phyloP scores from a whole-genome alignment of 2,797 vertebrate species.

The Pempheris klunzingeri region DNA sequence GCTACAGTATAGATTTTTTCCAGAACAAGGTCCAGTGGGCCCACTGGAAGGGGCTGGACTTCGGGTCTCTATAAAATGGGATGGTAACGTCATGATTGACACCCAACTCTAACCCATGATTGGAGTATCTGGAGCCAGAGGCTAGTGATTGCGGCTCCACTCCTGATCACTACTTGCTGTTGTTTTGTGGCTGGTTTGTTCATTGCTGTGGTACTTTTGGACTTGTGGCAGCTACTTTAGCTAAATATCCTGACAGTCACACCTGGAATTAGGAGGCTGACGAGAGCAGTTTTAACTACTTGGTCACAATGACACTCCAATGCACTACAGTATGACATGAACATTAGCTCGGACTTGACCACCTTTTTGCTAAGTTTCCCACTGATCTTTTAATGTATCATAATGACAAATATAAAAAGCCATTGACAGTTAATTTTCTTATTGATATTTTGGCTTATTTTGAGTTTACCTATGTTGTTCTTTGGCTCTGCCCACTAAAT shows the following conservation, averaged over 20 bases:
- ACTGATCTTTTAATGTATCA: not conserved
- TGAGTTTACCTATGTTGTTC: not conserved
- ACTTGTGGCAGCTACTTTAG: not conserved
- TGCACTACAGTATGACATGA: not conserved
- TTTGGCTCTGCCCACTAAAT: not conserved
- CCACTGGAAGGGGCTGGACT: too few relatives aligned
- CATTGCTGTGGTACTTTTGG: not conserved
- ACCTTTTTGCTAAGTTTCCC: not conserved
- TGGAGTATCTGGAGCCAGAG: too few relatives aligned
- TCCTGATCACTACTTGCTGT: too few relatives aligned
- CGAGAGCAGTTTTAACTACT: not conserved
- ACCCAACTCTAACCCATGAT: too few relatives aligned
- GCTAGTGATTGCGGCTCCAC: too few relatives aligned
- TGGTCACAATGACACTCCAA: not conserved
- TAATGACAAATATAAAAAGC: not conserved
- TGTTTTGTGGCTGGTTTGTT: not conserved
- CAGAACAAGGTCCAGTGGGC: too few relatives aligned
- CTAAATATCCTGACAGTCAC: not conserved
- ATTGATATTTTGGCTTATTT: constrained; percentile 8
- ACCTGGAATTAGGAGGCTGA: not conserved
- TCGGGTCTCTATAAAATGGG: too few relatives aligned
- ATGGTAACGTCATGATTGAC: too few relatives aligned
- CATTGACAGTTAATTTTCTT: not conserved
- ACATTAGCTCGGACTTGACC: not conserved
- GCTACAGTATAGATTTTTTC: too few relatives aligned